These are phyloP conservation scores for Bucorvus abyssinicus DNA, from an alignment of 2,797 vertebrate genomes.

Conservation along the genomic window DNA sequence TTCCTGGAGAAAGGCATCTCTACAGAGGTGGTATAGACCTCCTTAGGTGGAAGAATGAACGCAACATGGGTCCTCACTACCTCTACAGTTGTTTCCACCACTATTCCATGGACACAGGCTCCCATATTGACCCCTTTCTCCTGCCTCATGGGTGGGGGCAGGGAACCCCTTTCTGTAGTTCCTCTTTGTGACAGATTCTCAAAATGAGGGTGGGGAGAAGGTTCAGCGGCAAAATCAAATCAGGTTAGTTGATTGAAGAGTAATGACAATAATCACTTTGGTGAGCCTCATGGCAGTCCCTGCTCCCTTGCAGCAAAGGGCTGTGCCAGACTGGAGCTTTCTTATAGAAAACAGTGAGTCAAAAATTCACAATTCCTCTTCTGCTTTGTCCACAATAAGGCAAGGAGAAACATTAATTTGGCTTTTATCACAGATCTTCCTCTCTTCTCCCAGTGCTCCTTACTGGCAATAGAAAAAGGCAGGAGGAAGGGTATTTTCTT, in stretches of 20 bases:
- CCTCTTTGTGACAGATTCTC: neutral
- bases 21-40: neutral
- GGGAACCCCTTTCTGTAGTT: neutral
- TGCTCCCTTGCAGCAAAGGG: neutral
- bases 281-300: neutral
- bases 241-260: neutral
- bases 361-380: neutral
- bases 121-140: neutral
- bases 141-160: neutral
- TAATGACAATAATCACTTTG: neutral
- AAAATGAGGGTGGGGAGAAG: neutral
- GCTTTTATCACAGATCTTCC: neutral
- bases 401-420: neutral
- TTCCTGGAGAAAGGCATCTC: neutral
- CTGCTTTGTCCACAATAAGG: neutral
- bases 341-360: neutral
- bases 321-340: neutral
- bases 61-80: rapidly evolving
- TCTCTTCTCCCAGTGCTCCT: neutral
- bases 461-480: neutral
- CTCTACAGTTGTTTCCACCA: neutral
- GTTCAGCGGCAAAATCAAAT: neutral
- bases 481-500: neutral
- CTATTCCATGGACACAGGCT: neutral
- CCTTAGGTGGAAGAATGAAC: neutral